A percentile compares a stretch with the other conserved stretches of the same genome.
Evolutionary conservation across 2,888 invertebrate genomes (phyloP).

Genomic region (Notocelia uddmanniana): DNA sequence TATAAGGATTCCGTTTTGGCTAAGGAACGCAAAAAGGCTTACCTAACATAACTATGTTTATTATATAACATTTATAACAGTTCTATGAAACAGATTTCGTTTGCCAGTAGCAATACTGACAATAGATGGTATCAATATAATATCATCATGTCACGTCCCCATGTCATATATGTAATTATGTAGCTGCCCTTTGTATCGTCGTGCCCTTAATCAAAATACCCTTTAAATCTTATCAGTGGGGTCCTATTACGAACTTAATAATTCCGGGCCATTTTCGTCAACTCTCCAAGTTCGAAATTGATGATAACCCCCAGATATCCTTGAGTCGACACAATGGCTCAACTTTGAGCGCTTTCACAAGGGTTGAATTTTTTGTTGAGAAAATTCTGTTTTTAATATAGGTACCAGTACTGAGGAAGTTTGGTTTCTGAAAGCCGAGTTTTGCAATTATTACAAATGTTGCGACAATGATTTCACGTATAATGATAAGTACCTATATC

Average conservation of each 20-base stretch:
- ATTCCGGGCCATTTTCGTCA: constrained; percentile 39
- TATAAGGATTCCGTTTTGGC: too few species aligned
- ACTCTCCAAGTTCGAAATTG: constrained; percentile 39
- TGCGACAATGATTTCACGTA: not conserved
- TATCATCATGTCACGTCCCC: not conserved
- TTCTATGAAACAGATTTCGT: too few species aligned
- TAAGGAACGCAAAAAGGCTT: too few species aligned
- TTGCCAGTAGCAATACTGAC: constrained; percentile 1
- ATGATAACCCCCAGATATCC: constrained; percentile 41
- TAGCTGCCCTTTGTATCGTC: constrained; percentile 18
- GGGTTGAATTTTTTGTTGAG: constrained; percentile 23
- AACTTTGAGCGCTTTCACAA: constrained; percentile 27
- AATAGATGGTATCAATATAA: constrained; percentile 6
- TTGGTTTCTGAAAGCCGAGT: not conserved
- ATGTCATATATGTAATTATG: constrained; percentile 2
- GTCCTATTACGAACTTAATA: constrained; percentile 43
- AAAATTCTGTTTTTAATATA: constrained; percentile 30
- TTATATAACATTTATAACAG: too few species aligned
- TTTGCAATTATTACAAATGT: constrained; percentile 12
- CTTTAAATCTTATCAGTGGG: constrained; percentile 42
- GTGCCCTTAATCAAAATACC: constrained; percentile 30
- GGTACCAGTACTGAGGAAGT: constrained; percentile 4
- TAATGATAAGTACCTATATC: not conserved
- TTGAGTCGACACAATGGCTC: constrained; percentile 32
- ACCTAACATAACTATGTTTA: too few species aligned